Evolutionary conservation across 2,888 invertebrate species (phyloP).

Genomic region (Zootermopsis nevadensis): DNA sequence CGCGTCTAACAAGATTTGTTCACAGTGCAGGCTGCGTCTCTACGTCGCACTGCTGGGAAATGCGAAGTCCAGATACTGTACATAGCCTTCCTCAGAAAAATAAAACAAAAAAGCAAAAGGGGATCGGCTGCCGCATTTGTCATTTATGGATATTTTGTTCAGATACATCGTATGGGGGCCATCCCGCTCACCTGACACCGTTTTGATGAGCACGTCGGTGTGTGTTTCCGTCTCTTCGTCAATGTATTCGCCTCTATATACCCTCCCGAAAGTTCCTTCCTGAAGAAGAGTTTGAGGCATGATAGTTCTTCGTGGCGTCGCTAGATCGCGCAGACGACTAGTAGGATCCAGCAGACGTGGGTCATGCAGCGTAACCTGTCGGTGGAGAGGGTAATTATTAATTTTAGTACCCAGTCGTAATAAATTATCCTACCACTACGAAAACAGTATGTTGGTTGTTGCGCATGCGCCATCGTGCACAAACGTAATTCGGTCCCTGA

Average conservation of each 20-base stretch:
- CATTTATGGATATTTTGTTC: too few relatives aligned
- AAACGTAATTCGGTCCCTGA: too few relatives aligned
- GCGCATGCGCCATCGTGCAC: not conserved
- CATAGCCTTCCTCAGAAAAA: too few relatives aligned
- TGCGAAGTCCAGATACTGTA: too few relatives aligned
- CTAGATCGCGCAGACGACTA: slow-evolving; percentile 72
- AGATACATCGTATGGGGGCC: too few relatives aligned
- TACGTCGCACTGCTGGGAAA: too few relatives aligned
- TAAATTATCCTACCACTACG: not conserved
- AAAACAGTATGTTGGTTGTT: not conserved
- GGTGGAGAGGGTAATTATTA: not conserved
- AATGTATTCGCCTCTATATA: slow-evolving; percentile 79
- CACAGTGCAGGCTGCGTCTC: too few relatives aligned
- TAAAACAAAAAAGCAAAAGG: too few relatives aligned
- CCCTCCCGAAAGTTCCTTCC: slow-evolving; percentile 89
- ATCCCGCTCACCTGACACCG: slow-evolving; percentile 75
- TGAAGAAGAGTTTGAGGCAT: slow-evolving; percentile 72
- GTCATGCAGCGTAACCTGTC: slow-evolving; percentile 54
- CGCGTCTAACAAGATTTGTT: too few relatives aligned
- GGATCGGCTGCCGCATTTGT: too few relatives aligned
- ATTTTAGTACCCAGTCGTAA: not conserved
- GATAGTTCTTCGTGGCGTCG: slow-evolving; percentile 72
- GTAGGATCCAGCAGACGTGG: slow-evolving; percentile 65
- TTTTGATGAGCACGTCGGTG: slow-evolving; percentile 86
- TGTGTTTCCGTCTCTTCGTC: slow-evolving; percentile 67